Evolutionary conservation across 2,113 vertebrate species (phyloP).

Genomic region (Mustela lutreola): DNA sequence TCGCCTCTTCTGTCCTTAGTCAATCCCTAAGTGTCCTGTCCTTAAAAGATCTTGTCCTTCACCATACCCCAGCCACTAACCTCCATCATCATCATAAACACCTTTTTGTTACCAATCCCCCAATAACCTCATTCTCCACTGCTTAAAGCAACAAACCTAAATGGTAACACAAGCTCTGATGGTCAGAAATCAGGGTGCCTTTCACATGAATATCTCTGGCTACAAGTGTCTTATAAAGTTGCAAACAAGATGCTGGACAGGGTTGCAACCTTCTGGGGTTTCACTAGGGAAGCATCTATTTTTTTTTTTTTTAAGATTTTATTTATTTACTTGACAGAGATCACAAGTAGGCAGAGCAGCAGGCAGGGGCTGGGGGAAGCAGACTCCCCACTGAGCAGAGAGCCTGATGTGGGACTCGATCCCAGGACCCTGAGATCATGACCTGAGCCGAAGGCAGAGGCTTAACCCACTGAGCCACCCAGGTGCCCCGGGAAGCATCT

Average conservation of each 20-base stretch:
- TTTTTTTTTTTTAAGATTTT: background rate
- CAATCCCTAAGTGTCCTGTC: background rate
- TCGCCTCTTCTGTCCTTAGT: background rate
- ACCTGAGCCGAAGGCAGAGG: too few relatives aligned
- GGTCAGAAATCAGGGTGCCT: background rate
- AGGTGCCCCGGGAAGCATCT: background rate
- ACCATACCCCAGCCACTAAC: background rate
- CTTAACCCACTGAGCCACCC: too few relatives aligned
- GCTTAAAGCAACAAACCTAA: background rate
- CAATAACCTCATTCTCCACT: background rate
- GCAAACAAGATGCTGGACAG: background rate
- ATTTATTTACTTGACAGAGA: too few relatives aligned
- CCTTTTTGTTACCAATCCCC: background rate
- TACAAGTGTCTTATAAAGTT: background rate
- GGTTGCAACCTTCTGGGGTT: background rate
- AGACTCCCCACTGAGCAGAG: too few relatives aligned
- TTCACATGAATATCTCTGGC: background rate
- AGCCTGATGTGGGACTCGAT: too few relatives aligned
- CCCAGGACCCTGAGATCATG: too few relatives aligned
- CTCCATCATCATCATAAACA: background rate
- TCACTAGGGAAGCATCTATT: rapidly evolving
- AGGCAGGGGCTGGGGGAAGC: too few relatives aligned
- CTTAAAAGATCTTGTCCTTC: background rate
- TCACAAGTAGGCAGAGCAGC: too few relatives aligned
- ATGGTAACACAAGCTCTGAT: background rate